phyloP scores from a whole-genome alignment of 2,113 vertebrate species.

The pig (Sus scrofa) region DNA sequence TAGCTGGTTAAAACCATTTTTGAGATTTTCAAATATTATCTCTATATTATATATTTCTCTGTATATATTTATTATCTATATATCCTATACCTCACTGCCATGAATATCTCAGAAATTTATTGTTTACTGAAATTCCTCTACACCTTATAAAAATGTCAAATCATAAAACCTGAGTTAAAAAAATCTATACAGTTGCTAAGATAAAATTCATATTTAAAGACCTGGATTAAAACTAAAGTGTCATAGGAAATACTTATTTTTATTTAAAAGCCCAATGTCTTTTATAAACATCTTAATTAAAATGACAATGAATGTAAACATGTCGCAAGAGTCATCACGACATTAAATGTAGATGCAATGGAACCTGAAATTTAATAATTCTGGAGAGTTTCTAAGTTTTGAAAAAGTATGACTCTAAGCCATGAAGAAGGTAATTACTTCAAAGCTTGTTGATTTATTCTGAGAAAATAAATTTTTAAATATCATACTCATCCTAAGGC shows the following conservation, averaged over 20 bases:
- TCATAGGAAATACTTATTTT: slow-evolving; percentile 26
- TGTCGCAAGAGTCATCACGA: slow-evolving; percentile 60
- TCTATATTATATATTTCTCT: background rate
- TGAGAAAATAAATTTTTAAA: slow-evolving; percentile 79
- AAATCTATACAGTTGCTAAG: background rate
- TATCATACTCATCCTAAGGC: slow-evolving; percentile 72
- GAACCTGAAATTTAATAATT: slow-evolving; percentile 52
- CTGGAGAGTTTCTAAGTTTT: slow-evolving; percentile 72
- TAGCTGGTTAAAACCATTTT: background rate
- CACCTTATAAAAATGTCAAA: background rate
- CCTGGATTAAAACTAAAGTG: slow-evolving; percentile 15
- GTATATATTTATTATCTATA: background rate
- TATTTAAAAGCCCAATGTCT: slow-evolving; percentile 21
- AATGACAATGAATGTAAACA: slow-evolving; percentile 52
- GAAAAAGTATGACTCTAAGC: slow-evolving; percentile 75
- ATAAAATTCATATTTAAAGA: slow-evolving; percentile 19
- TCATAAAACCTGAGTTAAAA: slow-evolving; percentile 18
- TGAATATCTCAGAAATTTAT: background rate
- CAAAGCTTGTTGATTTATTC: slow-evolving; percentile 78
- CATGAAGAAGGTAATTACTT: slow-evolving; percentile 80
- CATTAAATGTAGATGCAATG: slow-evolving; percentile 64
- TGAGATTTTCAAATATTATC: background rate
- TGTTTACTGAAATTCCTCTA: background rate
- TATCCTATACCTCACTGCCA: slow-evolving; percentile 7
- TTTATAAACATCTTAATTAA: slow-evolving; percentile 25